These are phyloP conservation scores for Biston betularia DNA, from an alignment of 2,888 invertebrate genomes.

Conservation along the genomic window DNA sequence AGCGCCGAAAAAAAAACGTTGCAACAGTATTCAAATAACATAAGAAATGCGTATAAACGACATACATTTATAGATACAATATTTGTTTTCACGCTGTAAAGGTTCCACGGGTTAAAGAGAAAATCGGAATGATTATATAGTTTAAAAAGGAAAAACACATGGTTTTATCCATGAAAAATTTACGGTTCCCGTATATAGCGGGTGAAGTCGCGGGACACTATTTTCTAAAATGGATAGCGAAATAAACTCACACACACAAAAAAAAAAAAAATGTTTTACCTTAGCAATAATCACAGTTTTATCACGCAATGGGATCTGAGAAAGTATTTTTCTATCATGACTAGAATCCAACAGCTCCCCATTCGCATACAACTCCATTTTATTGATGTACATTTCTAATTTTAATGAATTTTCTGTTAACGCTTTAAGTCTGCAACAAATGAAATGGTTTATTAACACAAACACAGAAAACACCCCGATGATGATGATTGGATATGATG, in stretches of 20 bases:
- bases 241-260: not conserved
- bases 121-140: too few species aligned
- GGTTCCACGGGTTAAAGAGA: too few species aligned
- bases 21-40: too few species aligned
- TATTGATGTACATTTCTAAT: slow-evolving; percentile 96
- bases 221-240: not conserved
- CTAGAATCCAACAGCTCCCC: slow-evolving; percentile 95
- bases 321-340: slow-evolving; percentile 95
- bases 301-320: slow-evolving; percentile 94
- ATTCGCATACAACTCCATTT: slow-evolving; percentile 96
- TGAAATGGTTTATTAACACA: slow-evolving; percentile 9
- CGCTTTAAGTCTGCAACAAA: slow-evolving; percentile 76
- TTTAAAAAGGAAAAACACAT: too few species aligned
- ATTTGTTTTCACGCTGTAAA: too few species aligned
- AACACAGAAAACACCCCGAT: not conserved
- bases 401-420: slow-evolving; percentile 89
- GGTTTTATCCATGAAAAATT: too few species aligned
- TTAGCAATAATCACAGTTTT: slow-evolving; percentile 91
- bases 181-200: too few species aligned
- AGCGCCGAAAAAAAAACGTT: not conserved
- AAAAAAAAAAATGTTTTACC: slow-evolving; percentile 53
- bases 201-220: too few species aligned
- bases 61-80: too few species aligned
- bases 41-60: too few species aligned
- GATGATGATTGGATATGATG: not conserved